Conservation (phyloP, 2,113 vertebrate species). For the Aix galericulata region DNA sequence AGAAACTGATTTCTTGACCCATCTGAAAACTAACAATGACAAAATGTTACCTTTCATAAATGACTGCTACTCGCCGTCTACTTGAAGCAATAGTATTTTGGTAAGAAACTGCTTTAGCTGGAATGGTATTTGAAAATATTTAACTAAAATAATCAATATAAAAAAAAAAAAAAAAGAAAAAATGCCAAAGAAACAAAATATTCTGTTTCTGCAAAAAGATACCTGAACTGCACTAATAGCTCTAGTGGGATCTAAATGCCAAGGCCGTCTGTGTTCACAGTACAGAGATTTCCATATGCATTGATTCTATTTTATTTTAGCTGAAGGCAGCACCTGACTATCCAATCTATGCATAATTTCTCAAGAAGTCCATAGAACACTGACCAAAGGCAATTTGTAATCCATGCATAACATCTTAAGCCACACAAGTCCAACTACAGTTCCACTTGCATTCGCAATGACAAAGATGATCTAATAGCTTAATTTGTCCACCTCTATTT, state of each 20-base stretch:
- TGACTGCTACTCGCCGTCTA: background rate
- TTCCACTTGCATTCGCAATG: background rate
- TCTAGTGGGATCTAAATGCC: background rate
- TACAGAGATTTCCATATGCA: background rate
- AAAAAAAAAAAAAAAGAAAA: background rate
- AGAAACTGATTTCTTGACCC: slow-evolving; percentile 28
- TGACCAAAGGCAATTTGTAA: background rate
- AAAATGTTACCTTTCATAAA: slow-evolving; percentile 27
- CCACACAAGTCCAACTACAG: background rate
- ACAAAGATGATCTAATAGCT: background rate
- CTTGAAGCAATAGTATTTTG: slow-evolving; percentile 30
- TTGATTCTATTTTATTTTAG: background rate
- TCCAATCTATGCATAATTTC: background rate
- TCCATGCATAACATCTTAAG: background rate
- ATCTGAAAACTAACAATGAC: slow-evolving; percentile 6
- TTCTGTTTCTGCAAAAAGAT: background rate
- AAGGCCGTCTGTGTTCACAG: background rate
- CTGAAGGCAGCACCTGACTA: background rate
- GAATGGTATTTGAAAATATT: slow-evolving; percentile 7
- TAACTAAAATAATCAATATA: slow-evolving; percentile 1
- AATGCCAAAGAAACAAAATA: slow-evolving; percentile 18
- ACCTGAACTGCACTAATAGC: background rate
- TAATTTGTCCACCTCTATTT: background rate
- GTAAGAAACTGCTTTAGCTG: slow-evolving; percentile 24
- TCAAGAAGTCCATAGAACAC: background rate